Conservation (phyloP, 2,113 vertebrate species). For the Macroglossus sobrinus region DNA sequence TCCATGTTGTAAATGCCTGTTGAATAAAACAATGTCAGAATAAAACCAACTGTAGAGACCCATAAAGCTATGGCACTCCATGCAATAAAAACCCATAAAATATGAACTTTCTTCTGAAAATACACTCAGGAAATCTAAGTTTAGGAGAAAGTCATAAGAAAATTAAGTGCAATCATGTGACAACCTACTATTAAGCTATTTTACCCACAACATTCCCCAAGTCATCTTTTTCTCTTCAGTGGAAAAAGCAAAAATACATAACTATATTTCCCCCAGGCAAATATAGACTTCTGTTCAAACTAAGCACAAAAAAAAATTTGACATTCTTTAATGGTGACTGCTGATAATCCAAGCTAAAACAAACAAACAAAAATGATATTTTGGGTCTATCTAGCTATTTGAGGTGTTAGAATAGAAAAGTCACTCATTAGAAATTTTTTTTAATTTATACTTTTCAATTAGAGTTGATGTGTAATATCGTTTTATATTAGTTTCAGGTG, state of each 20-base stretch:
- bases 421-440: not conserved
- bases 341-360: not conserved
- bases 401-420: not conserved
- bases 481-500: no score
- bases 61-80: not conserved
- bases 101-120: conserved; percentile 44
- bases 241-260: not conserved
- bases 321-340: not conserved
- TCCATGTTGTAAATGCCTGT: not conserved
- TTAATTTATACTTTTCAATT: no score
- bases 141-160: not conserved
- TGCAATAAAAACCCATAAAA: conserved; percentile 37
- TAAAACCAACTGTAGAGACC: not conserved
- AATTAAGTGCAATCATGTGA: not conserved
- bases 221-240: not conserved
- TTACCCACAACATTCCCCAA: not conserved
- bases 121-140: conserved; percentile 31
- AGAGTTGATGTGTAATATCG: no score
- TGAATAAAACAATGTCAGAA: conserved; percentile 43
- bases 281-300: not conserved
- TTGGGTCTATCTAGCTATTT: not conserved
- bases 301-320: not conserved
- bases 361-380: conserved; percentile 22
- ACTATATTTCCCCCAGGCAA: not conserved
- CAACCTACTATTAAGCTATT: not conserved